Base-by-base conservation (phyloP, 1,140 invertebrate species). In the Plodia interpunctella region DNA sequence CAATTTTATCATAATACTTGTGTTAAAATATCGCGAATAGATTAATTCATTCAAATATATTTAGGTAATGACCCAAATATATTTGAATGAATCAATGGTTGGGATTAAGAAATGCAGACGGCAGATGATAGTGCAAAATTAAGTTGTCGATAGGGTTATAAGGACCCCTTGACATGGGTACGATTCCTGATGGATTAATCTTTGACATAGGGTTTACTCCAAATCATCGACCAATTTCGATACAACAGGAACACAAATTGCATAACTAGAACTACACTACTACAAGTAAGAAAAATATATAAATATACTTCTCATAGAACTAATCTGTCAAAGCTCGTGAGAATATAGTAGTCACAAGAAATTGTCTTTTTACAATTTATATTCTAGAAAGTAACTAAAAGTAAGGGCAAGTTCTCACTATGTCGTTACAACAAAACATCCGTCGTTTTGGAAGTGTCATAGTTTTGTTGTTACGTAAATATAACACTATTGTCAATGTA, bases 211-310 rank as follows among this genome's bases (percentile, higher is more conserved):
- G 32, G 13, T 59, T 69, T 63, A 70, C 55, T 65, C 56, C 65
- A 71, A 62, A 70, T 57, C 61, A 51, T 63, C 63, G 64, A 59
- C 55, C 63, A 59, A 63, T 57, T 59, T 57, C 15, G 70, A 52
- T 62, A 49, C 70, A 60, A 66, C 68, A 52, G 60, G 49, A 62
- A 59, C 51, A 49, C 58, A 55, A 59, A 58, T 72, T 62, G 74
- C 75, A 70, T 15, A 59, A 59, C 80, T 83, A 83, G 63, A 28
- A 55, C 81, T 85, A 85, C 74, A 63, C 73, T 87, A 63, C 73
- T 87, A 87, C 70, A 74, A 84, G 84, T 87, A 87, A 85, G 78
- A 87, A 87, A 86, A 87, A 87, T 87, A 87, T 84, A 86, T 85
- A 86, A 72, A 87, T 84, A 86, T 85, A 86, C 70, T 73, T 83